Percentiles rank a stretch among this genome's conserved stretches.
Conservation (phyloP, 2,797 vertebrate species). For the Sebastes baramenuke region DNA sequence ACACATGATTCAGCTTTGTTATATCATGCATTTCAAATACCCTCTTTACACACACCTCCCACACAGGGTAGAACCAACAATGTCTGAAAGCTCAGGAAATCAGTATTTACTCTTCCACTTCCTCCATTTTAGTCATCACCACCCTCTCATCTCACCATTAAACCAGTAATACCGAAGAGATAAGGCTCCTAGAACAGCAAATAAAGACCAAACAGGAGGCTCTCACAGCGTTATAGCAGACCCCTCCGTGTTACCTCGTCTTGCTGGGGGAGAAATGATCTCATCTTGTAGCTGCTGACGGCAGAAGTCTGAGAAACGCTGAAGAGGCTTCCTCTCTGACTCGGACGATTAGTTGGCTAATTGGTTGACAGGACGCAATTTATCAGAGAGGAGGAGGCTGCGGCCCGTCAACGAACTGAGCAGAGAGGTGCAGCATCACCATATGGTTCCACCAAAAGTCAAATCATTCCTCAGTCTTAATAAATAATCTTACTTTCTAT, state of each 20-base stretch:
- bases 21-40: constrained; percentile 39
- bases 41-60: constrained; percentile 48
- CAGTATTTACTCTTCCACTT: constrained; percentile 55
- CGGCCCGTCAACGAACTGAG: background rate
- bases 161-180: constrained; percentile 12
- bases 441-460: background rate
- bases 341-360: constrained; percentile 25
- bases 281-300: constrained; percentile 21
- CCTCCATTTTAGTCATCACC: constrained; percentile 49
- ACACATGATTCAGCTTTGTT: constrained; percentile 14
- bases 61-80: constrained; percentile 40
- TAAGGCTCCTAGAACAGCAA: constrained; percentile 33
- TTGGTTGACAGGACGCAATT: constrained; percentile 31
- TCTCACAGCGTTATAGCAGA: background rate
- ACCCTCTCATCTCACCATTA: constrained; percentile 30
- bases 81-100: constrained; percentile 39
- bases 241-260: background rate
- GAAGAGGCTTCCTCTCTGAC: constrained; percentile 2
- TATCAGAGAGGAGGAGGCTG: constrained; percentile 6
- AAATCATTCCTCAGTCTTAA: background rate
- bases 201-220: background rate
- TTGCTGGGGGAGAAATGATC: background rate
- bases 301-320: constrained; percentile 5
- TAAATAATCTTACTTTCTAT: background rate
- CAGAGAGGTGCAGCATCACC: background rate